Evolutionary conservation across 2,797 vertebrate species (phyloP).

Genomic region (Huso huso): DNA sequence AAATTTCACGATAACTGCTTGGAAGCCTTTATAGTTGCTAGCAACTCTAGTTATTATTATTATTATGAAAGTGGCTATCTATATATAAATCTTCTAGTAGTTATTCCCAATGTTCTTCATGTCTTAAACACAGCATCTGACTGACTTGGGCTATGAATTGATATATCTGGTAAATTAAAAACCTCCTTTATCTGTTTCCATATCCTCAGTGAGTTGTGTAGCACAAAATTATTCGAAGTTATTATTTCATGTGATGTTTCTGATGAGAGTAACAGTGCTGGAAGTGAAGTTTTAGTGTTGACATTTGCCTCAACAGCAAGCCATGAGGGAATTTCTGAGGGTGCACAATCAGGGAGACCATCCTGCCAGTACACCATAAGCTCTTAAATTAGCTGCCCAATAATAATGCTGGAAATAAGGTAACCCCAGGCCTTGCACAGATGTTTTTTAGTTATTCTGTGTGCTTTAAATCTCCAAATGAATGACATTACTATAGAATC

Average conservation of each 20-base stretch:
- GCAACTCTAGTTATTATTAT: constrained; percentile 4
- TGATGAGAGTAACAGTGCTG: constrained; percentile 3
- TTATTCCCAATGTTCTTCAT: background rate
- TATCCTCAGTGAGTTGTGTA: constrained; percentile 9
- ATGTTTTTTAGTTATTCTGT: too few species aligned
- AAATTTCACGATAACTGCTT: too few species aligned
- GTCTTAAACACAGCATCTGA: background rate
- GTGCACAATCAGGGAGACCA: background rate
- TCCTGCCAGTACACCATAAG: constrained; percentile 13
- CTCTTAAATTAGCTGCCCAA: constrained; percentile 6
- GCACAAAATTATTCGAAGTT: background rate
- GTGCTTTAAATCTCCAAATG: too few species aligned
- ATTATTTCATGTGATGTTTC: background rate
- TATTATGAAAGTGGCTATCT: constrained; percentile 9
- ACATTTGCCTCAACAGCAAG: constrained; percentile 3
- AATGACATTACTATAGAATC: constrained; percentile 14
- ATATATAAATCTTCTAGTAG: constrained; percentile 9
- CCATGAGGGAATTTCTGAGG: background rate
- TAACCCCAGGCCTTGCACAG: constrained; percentile 1
- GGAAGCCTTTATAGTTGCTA: background rate
- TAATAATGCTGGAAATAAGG: background rate
- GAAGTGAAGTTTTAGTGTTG: constrained; percentile 2
- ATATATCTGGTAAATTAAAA: background rate
- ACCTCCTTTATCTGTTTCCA: background rate
- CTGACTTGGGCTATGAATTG: background rate